Evolutionary conservation across 2,113 vertebrate species (phyloP), one percentile per base, ranked within the genome.

Genomic region (Callipepla californica): DNA sequence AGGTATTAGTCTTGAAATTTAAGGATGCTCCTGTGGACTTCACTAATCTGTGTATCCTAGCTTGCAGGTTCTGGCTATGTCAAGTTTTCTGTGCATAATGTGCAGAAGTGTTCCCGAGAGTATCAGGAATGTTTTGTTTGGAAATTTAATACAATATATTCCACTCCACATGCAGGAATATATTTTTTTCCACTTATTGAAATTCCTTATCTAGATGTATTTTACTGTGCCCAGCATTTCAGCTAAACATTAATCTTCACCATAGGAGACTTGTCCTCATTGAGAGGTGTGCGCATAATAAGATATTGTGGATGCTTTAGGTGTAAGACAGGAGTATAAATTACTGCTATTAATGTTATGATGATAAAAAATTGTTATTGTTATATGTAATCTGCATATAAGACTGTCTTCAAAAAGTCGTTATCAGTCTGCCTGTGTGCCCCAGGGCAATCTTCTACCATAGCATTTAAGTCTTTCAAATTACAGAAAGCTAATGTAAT

Each of bases 361-460:
- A 55, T 75, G 84, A 50, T 94, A 96, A 96, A 40, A 92, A 85
- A 87, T 92, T 89, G 86, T 90, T 94, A 90, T 90, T 93, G 76
- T 95, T 96, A 76, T 84, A 86, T 65, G 22, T 81, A 95, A 96
- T 96, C 89, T 95, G 83, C 94, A 95, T 91, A 84, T 69, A 28
- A 89, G 80, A 87, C 89, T 67, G 62, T 81, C 86, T 93, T 93
- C 62, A 76, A 32, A 69, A 85, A 96, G 80, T 96, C 80, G 89
- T 96, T 94, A 93, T 53, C 80, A 48, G 78, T 75, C 86, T 89
- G 80, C 62, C 58, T 87, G 30, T 74, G 75, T 80, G 84, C 92
- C 84, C 86, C 72, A 69, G 77, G 78, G 94, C 92, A 92, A 95
- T 92, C 59, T 91, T 94, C 73, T 42, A 74, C 67, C 63, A 42